A percentile compares a stretch with the other conserved stretches of the same genome.
Conservation (phyloP, 92 coral and sea anemone species). For the Galaxea fascicularis region DNA sequence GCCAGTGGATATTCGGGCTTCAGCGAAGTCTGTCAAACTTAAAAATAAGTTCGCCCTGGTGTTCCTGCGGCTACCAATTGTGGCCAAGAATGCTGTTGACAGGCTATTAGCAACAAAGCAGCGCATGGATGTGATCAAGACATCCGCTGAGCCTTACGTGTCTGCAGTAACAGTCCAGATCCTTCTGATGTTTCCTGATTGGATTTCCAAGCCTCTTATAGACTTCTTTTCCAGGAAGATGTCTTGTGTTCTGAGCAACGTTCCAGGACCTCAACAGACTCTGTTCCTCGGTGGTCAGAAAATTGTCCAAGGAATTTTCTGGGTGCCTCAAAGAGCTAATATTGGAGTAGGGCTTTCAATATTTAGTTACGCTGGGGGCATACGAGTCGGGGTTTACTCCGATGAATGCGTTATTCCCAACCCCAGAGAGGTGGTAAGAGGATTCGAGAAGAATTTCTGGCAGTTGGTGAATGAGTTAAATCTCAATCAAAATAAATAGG, state of each 20-base stretch:
- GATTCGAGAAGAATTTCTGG: constrained; percentile 81
- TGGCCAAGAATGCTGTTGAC: constrained; percentile 72
- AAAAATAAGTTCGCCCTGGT: constrained; percentile 92
- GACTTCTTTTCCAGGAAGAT: constrained; percentile 84
- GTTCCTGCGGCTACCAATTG: constrained; percentile 88
- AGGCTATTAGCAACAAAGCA: constrained; percentile 84
- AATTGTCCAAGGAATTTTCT: constrained; percentile 84
- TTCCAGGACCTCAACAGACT: constrained; percentile 90
- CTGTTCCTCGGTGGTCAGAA: constrained; percentile 86
- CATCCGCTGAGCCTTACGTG: constrained; percentile 91
- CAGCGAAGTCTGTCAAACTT: constrained; percentile 78
- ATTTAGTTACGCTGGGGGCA: constrained; percentile 91
- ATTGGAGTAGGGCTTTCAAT: constrained; percentile 94
- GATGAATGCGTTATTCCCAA: constrained; percentile 81
- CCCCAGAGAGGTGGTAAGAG: constrained; percentile 74
- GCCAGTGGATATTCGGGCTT: constrained; percentile 92
- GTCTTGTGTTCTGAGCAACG: constrained; percentile 95
- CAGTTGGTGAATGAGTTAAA: constrained; percentile 78
- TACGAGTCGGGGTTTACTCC: constrained; percentile 83
- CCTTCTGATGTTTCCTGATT: constrained; percentile 87
- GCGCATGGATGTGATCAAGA: constrained; percentile 95
- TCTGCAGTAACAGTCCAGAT: constrained; percentile 82
- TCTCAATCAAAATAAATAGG: constrained; percentile 14
- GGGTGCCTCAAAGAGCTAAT: constrained; percentile 90
- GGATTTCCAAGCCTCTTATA: constrained; percentile 77